These are phyloP conservation scores for Teleopsis dalmanni DNA, from an alignment of 1,140 invertebrate species.

Conservation along the genomic window DNA sequence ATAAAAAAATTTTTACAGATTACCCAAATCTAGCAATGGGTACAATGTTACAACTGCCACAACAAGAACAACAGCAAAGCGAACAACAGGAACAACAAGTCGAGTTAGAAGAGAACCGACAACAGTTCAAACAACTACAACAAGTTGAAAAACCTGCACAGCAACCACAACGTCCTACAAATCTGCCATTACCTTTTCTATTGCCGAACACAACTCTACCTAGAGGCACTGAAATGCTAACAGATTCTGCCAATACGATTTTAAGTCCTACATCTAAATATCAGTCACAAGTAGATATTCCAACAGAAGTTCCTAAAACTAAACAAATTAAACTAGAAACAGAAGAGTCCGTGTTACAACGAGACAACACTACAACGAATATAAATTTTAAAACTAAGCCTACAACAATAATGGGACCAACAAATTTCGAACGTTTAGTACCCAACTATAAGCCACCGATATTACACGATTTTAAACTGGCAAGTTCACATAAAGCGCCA, in stretches of 20 bases:
- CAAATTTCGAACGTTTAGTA: too few species aligned
- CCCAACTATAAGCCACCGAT: not conserved
- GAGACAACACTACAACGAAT: not conserved
- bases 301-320: too few species aligned
- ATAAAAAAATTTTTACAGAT: slow-evolving; percentile 36
- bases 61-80: slow-evolving; percentile 7
- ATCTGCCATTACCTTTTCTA: slow-evolving; percentile 5
- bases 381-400: slow-evolving; percentile 3
- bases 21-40: slow-evolving; percentile 42
- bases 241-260: too few species aligned
- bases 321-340: too few species aligned
- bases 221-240: too few species aligned
- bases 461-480: slow-evolving; percentile 2
- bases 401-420: not conserved
- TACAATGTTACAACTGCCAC: slow-evolving; percentile 35
- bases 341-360: not conserved
- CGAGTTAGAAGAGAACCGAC: too few species aligned
- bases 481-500: slow-evolving; percentile 1
- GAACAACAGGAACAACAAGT: not conserved
- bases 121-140: not conserved
- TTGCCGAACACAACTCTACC: slow-evolving; percentile 1
- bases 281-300: too few species aligned
- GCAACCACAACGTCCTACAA: slow-evolving; percentile 8
- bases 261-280: too few species aligned
- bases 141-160: not conserved